Conservation (phyloP, 1,140 invertebrate species). For the Hycleus phaleratus region DNA sequence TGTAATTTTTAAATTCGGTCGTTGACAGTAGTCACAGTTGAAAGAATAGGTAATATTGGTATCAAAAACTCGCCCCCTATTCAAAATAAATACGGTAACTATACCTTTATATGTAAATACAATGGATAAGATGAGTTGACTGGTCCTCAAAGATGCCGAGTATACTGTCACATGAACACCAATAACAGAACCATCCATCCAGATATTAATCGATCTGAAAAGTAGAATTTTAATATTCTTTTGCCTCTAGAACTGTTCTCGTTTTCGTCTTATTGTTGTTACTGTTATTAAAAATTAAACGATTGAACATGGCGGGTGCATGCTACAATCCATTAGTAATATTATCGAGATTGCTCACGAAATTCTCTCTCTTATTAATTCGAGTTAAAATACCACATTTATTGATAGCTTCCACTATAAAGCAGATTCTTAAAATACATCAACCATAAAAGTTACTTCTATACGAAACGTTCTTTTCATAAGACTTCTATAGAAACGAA, state of each 20-base stretch:
- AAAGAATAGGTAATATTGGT: slow-evolving; percentile 1
- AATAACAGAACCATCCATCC: slow-evolving; percentile 21
- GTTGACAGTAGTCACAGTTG: slow-evolving; percentile 22
- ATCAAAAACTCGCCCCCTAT: slow-evolving; percentile 1
- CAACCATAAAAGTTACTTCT: neutral
- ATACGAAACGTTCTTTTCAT: neutral
- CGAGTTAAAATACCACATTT: slow-evolving; percentile 21
- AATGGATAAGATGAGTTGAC: slow-evolving; percentile 21
- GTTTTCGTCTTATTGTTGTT: too few relatives aligned
- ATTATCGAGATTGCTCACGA: slow-evolving; percentile 6
- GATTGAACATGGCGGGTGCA: slow-evolving; percentile 13
- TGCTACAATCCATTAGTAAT: slow-evolving; percentile 17
- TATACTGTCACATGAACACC: slow-evolving; percentile 17
- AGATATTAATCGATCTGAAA: slow-evolving; percentile 30
- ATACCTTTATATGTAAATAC: slow-evolving; percentile 23
- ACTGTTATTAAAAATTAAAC: neutral
- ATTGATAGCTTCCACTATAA: slow-evolving; percentile 8
- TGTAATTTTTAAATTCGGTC: slow-evolving; percentile 22
- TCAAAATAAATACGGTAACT: slow-evolving; percentile 15
- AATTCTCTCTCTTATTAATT: slow-evolving; percentile 18
- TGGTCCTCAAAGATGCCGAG: slow-evolving; percentile 30
- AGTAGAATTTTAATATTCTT: slow-evolving; percentile 31
- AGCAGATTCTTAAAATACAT: slow-evolving; percentile 3
- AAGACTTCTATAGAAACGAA: too few relatives aligned
- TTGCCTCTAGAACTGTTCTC: neutral